These are phyloP conservation scores for Plodia interpunctella DNA, from an alignment of 1,140 invertebrate genomes.

Conservation along the genomic window DNA sequence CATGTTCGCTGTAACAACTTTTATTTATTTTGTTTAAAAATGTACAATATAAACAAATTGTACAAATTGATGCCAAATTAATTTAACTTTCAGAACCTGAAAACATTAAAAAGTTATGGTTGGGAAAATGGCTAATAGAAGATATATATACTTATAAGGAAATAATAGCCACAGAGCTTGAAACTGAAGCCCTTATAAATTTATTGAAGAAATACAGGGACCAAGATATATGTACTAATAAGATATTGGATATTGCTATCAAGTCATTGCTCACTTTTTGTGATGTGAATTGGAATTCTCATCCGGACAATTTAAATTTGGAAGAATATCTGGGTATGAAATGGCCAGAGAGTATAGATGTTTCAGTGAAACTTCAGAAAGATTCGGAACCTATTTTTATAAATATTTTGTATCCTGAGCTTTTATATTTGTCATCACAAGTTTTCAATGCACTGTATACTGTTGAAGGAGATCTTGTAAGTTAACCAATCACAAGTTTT, in stretches of 20 bases:
- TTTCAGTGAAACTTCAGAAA: conserved; percentile 61
- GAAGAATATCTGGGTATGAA: conserved; percentile 64
- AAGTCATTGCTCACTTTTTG: conserved; percentile 82
- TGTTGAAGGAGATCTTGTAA: conserved; percentile 56
- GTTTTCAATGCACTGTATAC: conserved; percentile 79
- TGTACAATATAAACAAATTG: no score
- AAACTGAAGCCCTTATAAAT: conserved; percentile 29
- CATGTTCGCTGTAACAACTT: no score
- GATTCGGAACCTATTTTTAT: conserved; percentile 82
- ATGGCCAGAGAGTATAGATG: conserved; percentile 64
- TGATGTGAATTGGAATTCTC: conserved; percentile 89
- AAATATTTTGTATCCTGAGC: conserved; percentile 80
- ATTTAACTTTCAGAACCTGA: background rate
- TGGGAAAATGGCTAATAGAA: conserved; percentile 45
- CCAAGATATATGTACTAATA: conserved; percentile 17
- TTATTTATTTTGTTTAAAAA: no score
- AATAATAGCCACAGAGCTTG: conserved; percentile 29
- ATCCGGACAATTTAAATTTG: conserved; percentile 67
- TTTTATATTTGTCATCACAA: conserved; percentile 82
- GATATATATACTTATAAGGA: conserved; percentile 42
- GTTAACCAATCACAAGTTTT: no score
- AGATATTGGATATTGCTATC: conserved; percentile 37
- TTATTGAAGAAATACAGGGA: conserved; percentile 38
- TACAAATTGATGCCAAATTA: no score
- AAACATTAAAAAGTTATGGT: conserved; percentile 46